These are phyloP conservation scores for Thereva nobilitata DNA, from an alignment of 2,888 invertebrate genomes.

Conservation along the genomic window DNA sequence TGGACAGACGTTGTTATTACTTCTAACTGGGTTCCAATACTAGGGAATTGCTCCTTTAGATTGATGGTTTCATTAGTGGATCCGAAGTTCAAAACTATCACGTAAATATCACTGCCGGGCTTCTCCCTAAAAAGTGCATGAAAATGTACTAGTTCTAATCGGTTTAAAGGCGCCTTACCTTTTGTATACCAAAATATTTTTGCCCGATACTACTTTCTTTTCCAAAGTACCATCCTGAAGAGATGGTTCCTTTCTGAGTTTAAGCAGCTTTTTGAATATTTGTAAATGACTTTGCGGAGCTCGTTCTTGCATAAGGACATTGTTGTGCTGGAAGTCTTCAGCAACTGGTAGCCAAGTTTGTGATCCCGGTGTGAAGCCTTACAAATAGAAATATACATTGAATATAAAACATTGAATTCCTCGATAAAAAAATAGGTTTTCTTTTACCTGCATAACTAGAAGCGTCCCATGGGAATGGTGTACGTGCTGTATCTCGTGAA, in stretches of 20 bases:
- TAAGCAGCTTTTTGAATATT: slow-evolving; percentile 64
- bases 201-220: slow-evolving; percentile 47
- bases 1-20: slow-evolving; percentile 54
- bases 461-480: slow-evolving; percentile 63
- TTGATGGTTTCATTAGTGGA: slow-evolving; percentile 57
- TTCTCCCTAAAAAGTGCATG: slow-evolving; percentile 46
- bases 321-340: slow-evolving; percentile 63
- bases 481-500: slow-evolving; percentile 61
- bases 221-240: slow-evolving; percentile 49
- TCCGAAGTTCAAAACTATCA: slow-evolving; percentile 63
- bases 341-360: slow-evolving; percentile 73
- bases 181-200: slow-evolving; percentile 53
- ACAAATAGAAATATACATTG: slow-evolving; percentile 44
- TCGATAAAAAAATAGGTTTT: neutral
- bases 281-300: slow-evolving; percentile 65
- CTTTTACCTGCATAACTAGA: slow-evolving; percentile 53
- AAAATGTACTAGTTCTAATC: neutral
- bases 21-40: slow-evolving; percentile 49
- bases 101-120: slow-evolving; percentile 50
- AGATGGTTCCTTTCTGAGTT: slow-evolving; percentile 61
- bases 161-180: slow-evolving; percentile 44
- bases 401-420: neutral
- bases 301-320: slow-evolving; percentile 63
- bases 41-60: slow-evolving; percentile 52
- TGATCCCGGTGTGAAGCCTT: slow-evolving; percentile 52